phyloP scores from a whole-genome alignment of 2,888 invertebrate species.

The Enchytraeus crypticus region DNA sequence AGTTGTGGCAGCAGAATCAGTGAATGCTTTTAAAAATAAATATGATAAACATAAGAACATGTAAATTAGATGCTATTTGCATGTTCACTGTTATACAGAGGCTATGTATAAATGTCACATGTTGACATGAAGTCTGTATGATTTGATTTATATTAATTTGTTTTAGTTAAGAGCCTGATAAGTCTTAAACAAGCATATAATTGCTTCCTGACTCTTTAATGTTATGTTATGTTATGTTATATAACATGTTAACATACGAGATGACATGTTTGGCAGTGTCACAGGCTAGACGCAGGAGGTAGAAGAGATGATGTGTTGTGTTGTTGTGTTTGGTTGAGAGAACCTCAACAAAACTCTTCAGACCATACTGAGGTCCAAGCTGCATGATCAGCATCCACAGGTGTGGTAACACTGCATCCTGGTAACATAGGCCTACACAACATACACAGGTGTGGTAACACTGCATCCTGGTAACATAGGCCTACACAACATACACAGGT shows the following conservation, averaged over 20 bases:
- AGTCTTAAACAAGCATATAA: no score
- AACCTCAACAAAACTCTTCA: constrained; percentile 78
- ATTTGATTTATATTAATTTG: no score
- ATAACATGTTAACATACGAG: constrained; percentile 54
- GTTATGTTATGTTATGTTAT: no score
- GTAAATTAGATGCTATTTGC: no score
- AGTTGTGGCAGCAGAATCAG: no score
- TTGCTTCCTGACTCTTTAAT: no score
- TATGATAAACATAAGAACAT: no score
- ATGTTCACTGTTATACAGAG: no score
- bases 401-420: constrained; percentile 77
- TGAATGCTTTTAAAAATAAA: no score
- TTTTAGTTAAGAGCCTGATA: no score
- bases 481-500: constrained; percentile 54
- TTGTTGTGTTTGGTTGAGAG: constrained; percentile 60
- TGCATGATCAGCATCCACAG: constrained; percentile 84
- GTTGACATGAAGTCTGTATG: no score
- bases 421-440: constrained; percentile 75
- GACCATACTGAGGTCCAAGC: constrained; percentile 76
- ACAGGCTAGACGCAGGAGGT: constrained; percentile 82
- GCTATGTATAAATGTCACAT: no score
- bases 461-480: constrained; percentile 82
- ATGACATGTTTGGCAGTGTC: constrained; percentile 94
- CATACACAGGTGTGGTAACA: constrained; percentile 61
- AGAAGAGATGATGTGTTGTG: constrained; percentile 76